Conservation (phyloP, 2,113 vertebrate genomes). For the Boleophthalmus pectinirostris region DNA sequence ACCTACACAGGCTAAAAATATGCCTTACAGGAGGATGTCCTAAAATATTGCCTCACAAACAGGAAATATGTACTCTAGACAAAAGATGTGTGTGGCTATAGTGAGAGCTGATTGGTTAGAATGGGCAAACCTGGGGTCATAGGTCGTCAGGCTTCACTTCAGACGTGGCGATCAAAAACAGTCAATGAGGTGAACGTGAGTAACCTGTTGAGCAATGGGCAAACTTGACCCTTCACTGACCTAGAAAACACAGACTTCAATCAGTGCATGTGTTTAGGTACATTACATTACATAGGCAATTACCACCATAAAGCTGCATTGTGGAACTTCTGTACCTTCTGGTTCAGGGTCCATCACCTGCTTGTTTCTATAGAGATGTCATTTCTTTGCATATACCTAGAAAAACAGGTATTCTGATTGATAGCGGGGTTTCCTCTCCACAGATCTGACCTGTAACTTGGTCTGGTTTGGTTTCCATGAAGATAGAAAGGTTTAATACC, state of each 20-base stretch:
- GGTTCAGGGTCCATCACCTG: too few relatives aligned
- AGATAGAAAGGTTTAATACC: too few relatives aligned
- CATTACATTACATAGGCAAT: not conserved
- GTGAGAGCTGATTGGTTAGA: not conserved
- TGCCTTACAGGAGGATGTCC: slow-evolving; percentile 23
- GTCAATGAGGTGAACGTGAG: not conserved
- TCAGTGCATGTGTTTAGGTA: not conserved
- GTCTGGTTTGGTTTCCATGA: too few relatives aligned
- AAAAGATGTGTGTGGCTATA: slow-evolving; percentile 10
- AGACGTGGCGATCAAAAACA: not conserved
- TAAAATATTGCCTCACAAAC: slow-evolving; percentile 34
- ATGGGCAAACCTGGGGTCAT: not conserved
- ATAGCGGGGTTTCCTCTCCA: too few relatives aligned
- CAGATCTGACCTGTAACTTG: too few relatives aligned
- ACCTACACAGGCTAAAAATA: slow-evolving; percentile 52
- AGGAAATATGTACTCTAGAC: slow-evolving; percentile 42
- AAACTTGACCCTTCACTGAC: slow-evolving; percentile 4
- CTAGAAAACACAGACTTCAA: slow-evolving; percentile 5
- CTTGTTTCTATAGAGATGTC: too few relatives aligned
- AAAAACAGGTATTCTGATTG: too few relatives aligned
- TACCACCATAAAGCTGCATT: too few relatives aligned
- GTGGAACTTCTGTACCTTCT: too few relatives aligned
- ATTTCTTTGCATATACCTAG: too few relatives aligned
- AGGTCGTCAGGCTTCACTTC: not conserved
- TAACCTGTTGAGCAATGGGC: slow-evolving; percentile 18